phyloP scores from a whole-genome alignment of 1,140 invertebrate genomes.

The Drosophila takahashii region DNA sequence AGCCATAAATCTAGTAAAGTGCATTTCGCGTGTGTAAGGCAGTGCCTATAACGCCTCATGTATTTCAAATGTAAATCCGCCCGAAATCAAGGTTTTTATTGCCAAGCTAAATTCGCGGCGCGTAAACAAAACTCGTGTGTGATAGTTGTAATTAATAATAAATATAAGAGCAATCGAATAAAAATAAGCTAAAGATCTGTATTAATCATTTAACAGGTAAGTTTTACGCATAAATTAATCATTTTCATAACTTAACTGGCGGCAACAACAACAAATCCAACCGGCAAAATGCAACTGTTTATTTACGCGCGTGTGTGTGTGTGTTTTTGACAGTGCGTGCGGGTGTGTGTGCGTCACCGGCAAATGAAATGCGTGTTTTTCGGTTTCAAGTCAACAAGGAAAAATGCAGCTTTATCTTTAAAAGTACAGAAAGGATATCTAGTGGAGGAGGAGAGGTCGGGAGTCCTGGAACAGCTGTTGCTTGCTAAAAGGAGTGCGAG shows the following conservation, averaged over 20 bases:
- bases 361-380: conserved; percentile 12
- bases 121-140: conserved; percentile 20
- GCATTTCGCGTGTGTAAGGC: conserved; percentile 9
- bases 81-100: not conserved
- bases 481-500: not conserved
- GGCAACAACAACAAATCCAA: conserved; percentile 25
- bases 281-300: conserved; percentile 47
- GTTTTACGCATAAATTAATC: not conserved
- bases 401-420: not conserved
- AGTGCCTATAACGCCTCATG: not conserved
- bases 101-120: conserved; percentile 12
- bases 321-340: conserved; percentile 13
- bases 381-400: conserved; percentile 4
- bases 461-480: conserved; percentile 34
- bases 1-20: not conserved
- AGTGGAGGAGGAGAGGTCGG: not conserved
- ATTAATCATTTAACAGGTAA: conserved; percentile 15
- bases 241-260: conserved; percentile 15
- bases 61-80: not conserved
- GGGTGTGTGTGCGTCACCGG: conserved; percentile 13
- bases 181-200: not conserved
- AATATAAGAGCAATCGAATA: conserved; percentile 5
- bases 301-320: conserved; percentile 14
- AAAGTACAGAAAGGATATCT: not conserved
- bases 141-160: conserved; percentile 21